Base-by-base conservation (phyloP, 1,140 invertebrate species). In the Drosophila nannoptera region DNA sequence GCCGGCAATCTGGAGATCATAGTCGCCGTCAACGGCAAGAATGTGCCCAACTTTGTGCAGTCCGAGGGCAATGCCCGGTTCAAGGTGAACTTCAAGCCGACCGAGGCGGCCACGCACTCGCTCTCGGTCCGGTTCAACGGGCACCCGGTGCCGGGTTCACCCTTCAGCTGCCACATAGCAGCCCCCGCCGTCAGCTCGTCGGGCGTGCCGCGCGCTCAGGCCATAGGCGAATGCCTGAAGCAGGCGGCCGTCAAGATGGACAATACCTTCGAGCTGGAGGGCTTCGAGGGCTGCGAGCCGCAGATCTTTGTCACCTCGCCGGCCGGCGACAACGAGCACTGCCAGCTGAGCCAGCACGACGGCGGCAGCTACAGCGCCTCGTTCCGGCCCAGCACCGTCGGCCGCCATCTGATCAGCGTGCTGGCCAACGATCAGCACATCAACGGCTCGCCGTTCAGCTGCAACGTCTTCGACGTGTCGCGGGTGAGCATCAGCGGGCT, bases 11-110 rank as follows among this genome's bases (percentile, higher is more conserved):
- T 99, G 72, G 98, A 99, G 91, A 99, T 99, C 45, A 98, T 99
- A 60, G 98, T 99, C 0, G 97, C 97, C 0, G 97, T 98, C n/a
- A 97, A 96, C 86, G 97, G 97, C 4, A 94, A 97, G 83, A 99
- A 99, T 91, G 98, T 99, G 5, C 98, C 98, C 5, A 99, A 99
- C 91, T 99, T 98, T 90, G 98, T 99, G 1, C 96, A 99, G 87
- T 97, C 96, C 43, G 97, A 99, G 92, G 97, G 97, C 29, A 98
- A 99, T 90, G 98, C 98, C 0, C 94, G 95, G 78, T 99, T 99
- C 77, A 94, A 93, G 89, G 98, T 99, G 3, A 98, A 98, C 89
- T 99, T 99, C 90, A 98, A 98, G 81, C 98, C 98, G 0, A 96
- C 96, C 54, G 96, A 97, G 91, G 94, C 96, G 4, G 95, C 96